Conservation (phyloP, 2,113 vertebrate genomes). For the Plecturocebus donacophilus region DNA sequence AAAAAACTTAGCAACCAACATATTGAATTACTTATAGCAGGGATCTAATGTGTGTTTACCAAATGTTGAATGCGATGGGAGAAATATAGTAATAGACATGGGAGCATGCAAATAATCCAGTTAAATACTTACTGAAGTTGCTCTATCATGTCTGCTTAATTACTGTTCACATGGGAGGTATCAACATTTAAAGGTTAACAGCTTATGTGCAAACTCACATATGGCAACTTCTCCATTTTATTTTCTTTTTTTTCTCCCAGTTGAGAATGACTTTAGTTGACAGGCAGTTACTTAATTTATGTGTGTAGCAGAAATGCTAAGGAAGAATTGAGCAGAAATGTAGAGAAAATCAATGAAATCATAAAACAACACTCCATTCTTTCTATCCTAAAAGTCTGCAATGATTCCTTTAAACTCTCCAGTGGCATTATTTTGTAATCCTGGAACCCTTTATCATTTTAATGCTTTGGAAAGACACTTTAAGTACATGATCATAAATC, state of each 20-base stretch:
- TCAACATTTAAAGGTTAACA: constrained; percentile 27
- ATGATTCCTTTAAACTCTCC: background rate
- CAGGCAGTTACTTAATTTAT: background rate
- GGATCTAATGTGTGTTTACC: background rate
- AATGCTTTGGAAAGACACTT: background rate
- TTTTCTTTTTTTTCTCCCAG: background rate
- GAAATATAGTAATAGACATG: background rate
- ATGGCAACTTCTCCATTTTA: background rate
- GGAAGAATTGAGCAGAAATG: background rate
- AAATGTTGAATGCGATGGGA: background rate
- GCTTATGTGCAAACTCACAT: background rate
- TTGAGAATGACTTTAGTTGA: background rate
- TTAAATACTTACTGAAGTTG: background rate
- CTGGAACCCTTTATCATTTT: background rate
- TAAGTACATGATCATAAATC: constrained; percentile 24
- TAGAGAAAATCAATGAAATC: background rate
- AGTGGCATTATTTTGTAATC: background rate
- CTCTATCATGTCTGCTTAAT: constrained; percentile 7
- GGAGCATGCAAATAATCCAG: background rate
- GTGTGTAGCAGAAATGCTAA: background rate
- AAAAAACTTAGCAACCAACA: background rate
- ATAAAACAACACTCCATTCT: background rate
- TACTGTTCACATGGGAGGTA: background rate
- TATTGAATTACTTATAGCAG: background rate
- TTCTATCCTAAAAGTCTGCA: background rate